Conservation (phyloP, 2,888 invertebrate genomes). For the Catocala nupta region DNA sequence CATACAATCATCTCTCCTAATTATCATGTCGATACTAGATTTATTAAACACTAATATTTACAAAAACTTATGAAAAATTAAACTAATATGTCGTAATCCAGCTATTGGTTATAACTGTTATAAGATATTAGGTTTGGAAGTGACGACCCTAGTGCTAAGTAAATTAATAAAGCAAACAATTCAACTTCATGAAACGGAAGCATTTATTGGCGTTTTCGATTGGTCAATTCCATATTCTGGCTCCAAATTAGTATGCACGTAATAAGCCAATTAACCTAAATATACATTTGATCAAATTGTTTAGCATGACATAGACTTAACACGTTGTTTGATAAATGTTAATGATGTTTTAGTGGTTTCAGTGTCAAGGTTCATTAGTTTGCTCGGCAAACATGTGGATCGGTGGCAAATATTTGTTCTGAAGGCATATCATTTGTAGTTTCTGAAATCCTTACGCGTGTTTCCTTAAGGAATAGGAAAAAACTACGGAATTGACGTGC, state of each 20-base stretch:
- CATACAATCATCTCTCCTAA: too few species aligned
- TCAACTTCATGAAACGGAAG: slow-evolving; percentile 9
- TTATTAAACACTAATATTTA: too few species aligned
- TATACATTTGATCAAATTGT: slow-evolving; percentile 11
- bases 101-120: too few species aligned
- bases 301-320: slow-evolving; percentile 5
- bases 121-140: not conserved
- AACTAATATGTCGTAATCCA: too few species aligned
- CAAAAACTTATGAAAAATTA: too few species aligned
- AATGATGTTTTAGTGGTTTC: slow-evolving; percentile 5
- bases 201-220: slow-evolving; percentile 6
- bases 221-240: slow-evolving; percentile 5
- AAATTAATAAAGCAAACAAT: not conserved
- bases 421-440: too few species aligned
- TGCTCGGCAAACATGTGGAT: not conserved
- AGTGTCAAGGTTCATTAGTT: slow-evolving; percentile 7
- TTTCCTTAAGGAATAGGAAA: too few species aligned
- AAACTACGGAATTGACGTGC: too few species aligned
- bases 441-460: too few species aligned
- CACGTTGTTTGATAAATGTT: not conserved
- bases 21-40: too few species aligned
- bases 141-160: not conserved
- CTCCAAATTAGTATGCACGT: slow-evolving; percentile 5
- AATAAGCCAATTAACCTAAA: slow-evolving; percentile 16
- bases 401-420: not conserved